Evolutionary conservation across 2,888 invertebrate species (phyloP).

Genomic region (Trichogramma dendrolimi): DNA sequence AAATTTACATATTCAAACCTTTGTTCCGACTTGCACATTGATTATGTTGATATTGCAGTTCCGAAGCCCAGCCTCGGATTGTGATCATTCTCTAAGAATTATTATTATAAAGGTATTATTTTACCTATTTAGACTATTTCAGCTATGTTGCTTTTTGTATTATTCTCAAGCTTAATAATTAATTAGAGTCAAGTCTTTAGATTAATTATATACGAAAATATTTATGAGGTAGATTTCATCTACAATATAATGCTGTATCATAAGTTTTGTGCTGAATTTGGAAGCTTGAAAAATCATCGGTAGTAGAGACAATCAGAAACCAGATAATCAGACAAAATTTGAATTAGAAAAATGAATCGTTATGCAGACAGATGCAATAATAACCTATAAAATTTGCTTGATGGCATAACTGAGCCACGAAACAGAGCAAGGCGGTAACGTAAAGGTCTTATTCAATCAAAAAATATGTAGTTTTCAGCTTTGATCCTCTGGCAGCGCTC

Average conservation of each 20-base stretch:
- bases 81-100: conserved; percentile 34
- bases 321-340: conserved; percentile 18
- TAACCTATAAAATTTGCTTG: conserved; percentile 39
- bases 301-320: not conserved
- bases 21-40: conserved; percentile 25
- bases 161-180: conserved; percentile 13
- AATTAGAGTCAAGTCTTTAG: conserved; percentile 1
- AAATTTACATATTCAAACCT: conserved; percentile 12
- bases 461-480: conserved; percentile 49
- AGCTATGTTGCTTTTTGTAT: conserved; percentile 16
- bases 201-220: too few relatives aligned
- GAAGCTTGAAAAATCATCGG: conserved; percentile 14
- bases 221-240: conserved; percentile 6
- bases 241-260: conserved; percentile 11
- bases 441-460: conserved; percentile 42
- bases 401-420: conserved; percentile 46
- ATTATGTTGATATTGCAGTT: conserved; percentile 35
- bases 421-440: conserved; percentile 47
- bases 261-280: conserved; percentile 16
- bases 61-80: conserved; percentile 48
- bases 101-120: conserved; percentile 32
- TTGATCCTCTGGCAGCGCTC: conserved; percentile 59
- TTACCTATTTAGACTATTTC: conserved; percentile 27
- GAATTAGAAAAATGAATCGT: conserved; percentile 24
- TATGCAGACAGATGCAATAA: conserved; percentile 28